Base-by-base conservation (phyloP, 92 coral and sea anemone genomes). In the Epizoanthus rinbou region DNA sequence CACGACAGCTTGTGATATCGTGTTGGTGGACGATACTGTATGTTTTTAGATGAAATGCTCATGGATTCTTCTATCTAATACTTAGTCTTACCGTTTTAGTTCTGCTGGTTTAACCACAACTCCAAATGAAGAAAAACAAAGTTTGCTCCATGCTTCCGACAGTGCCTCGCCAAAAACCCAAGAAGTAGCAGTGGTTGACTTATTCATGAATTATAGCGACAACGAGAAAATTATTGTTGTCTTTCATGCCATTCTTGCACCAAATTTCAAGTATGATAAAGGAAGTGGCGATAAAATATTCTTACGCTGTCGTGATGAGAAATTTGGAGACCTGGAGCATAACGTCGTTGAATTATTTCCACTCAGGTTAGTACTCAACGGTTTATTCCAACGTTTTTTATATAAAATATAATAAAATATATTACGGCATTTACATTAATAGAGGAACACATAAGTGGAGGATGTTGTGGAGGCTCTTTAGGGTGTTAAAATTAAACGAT, bases 261-360 rank as follows among this genome's bases (percentile, higher is more conserved):
- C 76, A 39, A 72, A 72, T 72, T 72, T 72, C 76, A 72, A 72
- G 25, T 72, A 45, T 17, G 60, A 50, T 13, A 47, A 21, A 45
- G 76, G 8, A 72, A 72, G 47, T 50, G 76, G 76, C 11, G 76
- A 72, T 47, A 43, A 21, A 19, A 17, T 72, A 3, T 72, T 72
- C 76, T 45, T 72, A 16, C 76, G 76, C 33, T 72, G 22, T 21
- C 50, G 28, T 28, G 57, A 50, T 18, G 76, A 72, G 13, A 37
- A 47, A 1, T 72, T 72, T 37, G 76, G 76, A 72, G 76, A 18
- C 21, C 25, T 72, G 57, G 58, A 45, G 39, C 33, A 72, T 17
- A 72, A 72, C 35, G 76, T 50, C 4, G 76, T 47, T 14, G 60
- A 72, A 28, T 47, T 72, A 57, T 47, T 43, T 10, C 60, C 76